These are phyloP conservation scores for Prunella himalayana DNA, from an alignment of 2,113 vertebrate species.

Conservation along the genomic window DNA sequence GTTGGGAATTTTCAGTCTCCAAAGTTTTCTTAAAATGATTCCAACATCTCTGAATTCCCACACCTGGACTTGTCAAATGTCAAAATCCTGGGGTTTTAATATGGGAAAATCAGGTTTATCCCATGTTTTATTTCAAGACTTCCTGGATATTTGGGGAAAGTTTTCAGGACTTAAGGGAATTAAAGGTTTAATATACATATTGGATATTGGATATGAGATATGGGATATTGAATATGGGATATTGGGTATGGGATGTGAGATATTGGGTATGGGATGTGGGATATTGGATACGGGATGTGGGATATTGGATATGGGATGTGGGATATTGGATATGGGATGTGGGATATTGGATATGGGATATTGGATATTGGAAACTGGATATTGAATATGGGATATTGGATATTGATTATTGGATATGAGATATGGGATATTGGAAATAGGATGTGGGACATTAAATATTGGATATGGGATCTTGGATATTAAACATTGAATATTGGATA, in stretches of 20 bases:
- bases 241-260: too few relatives aligned
- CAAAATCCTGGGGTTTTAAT: not conserved
- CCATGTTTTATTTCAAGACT: not conserved
- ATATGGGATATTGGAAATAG: fast-evolving
- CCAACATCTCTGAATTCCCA: not conserved
- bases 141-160: not conserved
- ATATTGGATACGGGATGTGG: too few relatives aligned
- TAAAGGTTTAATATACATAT: not conserved
- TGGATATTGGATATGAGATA: too few relatives aligned
- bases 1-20: not conserved
- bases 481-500: not conserved
- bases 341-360: not conserved
- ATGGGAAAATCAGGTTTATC: not conserved
- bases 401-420: too few relatives aligned
- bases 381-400: too few relatives aligned
- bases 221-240: not conserved
- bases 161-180: not conserved
- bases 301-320: too few relatives aligned
- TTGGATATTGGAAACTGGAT: too few relatives aligned
- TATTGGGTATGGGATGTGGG: too few relatives aligned
- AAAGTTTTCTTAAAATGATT: fast-evolving
- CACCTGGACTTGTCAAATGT: not conserved
- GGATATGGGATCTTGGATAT: too few relatives aligned
- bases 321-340: too few relatives aligned
- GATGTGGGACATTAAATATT: not conserved